Conservation (phyloP, 2,888 invertebrate species). For the Tortrix viridana region DNA sequence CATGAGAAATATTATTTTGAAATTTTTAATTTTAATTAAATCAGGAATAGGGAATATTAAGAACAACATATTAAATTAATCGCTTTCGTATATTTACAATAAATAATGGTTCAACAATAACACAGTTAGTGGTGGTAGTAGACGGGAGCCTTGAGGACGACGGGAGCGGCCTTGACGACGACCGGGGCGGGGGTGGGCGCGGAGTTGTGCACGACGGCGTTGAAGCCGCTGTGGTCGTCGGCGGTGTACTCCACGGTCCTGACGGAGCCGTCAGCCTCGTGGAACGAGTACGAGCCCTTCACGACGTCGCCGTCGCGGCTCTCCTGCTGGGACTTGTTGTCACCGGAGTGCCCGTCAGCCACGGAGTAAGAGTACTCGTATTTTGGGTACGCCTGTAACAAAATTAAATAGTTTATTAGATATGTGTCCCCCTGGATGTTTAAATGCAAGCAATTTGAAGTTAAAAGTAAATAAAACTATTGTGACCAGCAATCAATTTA, state of each 20-base stretch:
- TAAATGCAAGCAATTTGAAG: neutral
- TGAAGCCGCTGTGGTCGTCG: constrained; percentile 63
- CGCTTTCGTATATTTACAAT: constrained; percentile 21
- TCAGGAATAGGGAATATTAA: no score
- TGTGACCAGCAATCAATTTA: constrained; percentile 25
- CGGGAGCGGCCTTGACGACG: constrained; percentile 30
- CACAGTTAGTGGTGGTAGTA: constrained; percentile 28
- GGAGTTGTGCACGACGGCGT: constrained; percentile 50
- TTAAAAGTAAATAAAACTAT: constrained; percentile 9
- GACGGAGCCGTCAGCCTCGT: constrained; percentile 68
- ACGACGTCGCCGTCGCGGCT: constrained; percentile 66
- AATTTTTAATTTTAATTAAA: no score
- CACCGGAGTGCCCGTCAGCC: constrained; percentile 70
- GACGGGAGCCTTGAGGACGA: constrained; percentile 24
- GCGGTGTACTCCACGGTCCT: constrained; percentile 68
- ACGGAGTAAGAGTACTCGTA: constrained; percentile 69
- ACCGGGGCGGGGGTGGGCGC: constrained; percentile 46
- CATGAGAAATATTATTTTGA: no score
- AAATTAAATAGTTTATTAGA: neutral
- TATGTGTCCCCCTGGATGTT: neutral
- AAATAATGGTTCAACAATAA: constrained; percentile 15
- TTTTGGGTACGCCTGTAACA: constrained; percentile 47
- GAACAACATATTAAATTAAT: no score
- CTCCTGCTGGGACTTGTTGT: constrained; percentile 70
- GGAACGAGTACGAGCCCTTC: constrained; percentile 65